phyloP scores from a whole-genome alignment of 2,888 invertebrate species.

The Lutraria lutraria region DNA sequence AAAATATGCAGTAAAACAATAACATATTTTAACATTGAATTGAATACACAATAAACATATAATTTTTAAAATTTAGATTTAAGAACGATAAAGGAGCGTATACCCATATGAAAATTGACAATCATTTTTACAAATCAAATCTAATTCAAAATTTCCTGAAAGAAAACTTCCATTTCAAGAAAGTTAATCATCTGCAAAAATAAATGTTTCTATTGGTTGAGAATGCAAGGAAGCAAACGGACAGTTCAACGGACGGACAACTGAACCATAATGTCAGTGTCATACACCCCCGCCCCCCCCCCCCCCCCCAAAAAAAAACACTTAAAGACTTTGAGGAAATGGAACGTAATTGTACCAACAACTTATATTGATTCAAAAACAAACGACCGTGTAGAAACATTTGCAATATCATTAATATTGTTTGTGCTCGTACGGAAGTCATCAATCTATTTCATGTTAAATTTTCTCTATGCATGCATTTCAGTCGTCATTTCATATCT shows the following conservation, averaged over 20 bases:
- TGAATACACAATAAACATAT: background rate
- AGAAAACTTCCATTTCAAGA: background rate
- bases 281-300: no score
- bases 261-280: background rate
- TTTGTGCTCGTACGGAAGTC: slow-evolving; percentile 3
- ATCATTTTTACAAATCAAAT: background rate
- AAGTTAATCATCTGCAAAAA: background rate
- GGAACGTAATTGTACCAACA: slow-evolving; percentile 3
- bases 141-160: background rate
- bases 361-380: slow-evolving; percentile 8
- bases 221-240: background rate
- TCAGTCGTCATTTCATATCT: background rate
- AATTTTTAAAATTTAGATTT: background rate
- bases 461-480: background rate
- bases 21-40: background rate
- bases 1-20: background rate
- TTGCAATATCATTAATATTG: slow-evolving; percentile 13
- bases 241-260: background rate
- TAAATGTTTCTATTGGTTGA: background rate
- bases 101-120: background rate
- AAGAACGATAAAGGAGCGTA: background rate
- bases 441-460: slow-evolving; percentile 8
- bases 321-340: background rate
- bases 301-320: background rate
- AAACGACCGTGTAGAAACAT: slow-evolving; percentile 7